These are phyloP conservation scores for Agrilus planipennis DNA, from an alignment of 1,140 invertebrate genomes.

Conservation along the genomic window DNA sequence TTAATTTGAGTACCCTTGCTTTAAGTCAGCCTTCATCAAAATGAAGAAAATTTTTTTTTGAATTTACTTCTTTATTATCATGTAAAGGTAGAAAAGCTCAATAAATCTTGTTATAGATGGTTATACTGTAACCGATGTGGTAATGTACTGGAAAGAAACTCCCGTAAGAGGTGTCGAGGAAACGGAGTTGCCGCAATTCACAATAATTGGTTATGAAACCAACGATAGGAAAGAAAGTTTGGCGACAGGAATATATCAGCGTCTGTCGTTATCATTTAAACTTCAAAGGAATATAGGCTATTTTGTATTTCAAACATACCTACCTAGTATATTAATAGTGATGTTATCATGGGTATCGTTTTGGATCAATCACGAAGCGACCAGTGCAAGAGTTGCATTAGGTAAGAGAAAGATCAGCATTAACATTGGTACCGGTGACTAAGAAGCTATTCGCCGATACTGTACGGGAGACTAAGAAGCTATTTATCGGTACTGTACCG, in stretches of 20 bases:
- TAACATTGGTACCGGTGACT: no score
- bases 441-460: no score
- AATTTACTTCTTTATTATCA: no score
- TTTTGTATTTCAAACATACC: constrained; percentile 89
- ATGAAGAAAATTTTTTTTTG: no score
- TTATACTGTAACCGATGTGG: constrained; percentile 90
- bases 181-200: constrained; percentile 90
- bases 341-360: constrained; percentile 94
- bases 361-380: constrained; percentile 90
- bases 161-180: constrained; percentile 87
- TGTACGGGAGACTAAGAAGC: no score
- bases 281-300: constrained; percentile 83
- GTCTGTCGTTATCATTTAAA: constrained; percentile 87
- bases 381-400: constrained; percentile 53
- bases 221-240: constrained; percentile 79
- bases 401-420: no score
- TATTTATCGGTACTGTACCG: no score
- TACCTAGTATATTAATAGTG: constrained; percentile 89
- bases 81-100: no score
- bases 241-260: constrained; percentile 87
- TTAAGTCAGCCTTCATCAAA: no score
- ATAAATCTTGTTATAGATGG: constrained; percentile 60
- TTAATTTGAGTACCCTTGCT: no score
- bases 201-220: constrained; percentile 86
- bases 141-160: constrained; percentile 93